A percentile compares a stretch with the other conserved stretches of the same genome.
Evolutionary conservation across 1,140 invertebrate genomes (phyloP).

Genomic region (Tyrophagus putrescentiae): DNA sequence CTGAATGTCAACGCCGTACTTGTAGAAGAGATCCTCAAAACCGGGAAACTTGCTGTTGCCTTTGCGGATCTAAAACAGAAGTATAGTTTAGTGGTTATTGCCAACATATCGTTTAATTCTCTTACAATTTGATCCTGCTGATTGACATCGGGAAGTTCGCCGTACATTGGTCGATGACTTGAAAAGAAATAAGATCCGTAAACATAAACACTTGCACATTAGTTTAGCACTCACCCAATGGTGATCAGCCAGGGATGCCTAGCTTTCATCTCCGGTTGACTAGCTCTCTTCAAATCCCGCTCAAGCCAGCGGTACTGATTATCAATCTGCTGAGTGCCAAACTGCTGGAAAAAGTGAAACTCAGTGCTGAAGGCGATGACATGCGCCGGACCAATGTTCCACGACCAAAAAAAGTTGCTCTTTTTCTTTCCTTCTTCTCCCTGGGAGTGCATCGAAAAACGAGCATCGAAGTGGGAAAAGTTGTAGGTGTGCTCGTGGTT

Average conservation of each 20-base stretch:
- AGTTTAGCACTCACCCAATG: no score
- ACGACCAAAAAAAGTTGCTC: constrained; percentile 28
- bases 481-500: constrained; percentile 70
- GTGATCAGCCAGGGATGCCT: constrained; percentile 80
- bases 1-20: constrained; percentile 69
- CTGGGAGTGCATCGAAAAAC: constrained; percentile 44
- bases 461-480: constrained; percentile 63
- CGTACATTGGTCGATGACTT: constrained; percentile 95
- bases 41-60: constrained; percentile 32
- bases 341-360: constrained; percentile 74
- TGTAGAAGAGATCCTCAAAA: constrained; percentile 66
- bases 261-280: constrained; percentile 42
- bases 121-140: constrained; percentile 38
- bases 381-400: constrained; percentile 74
- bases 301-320: constrained; percentile 80
- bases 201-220: no score
- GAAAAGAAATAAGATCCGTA: no score
- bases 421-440: constrained; percentile 18
- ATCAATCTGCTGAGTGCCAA: constrained; percentile 59
- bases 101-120: no score
- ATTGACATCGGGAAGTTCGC: constrained; percentile 41
- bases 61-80: constrained; percentile 38
- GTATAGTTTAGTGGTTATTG: constrained; percentile 17
- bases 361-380: constrained; percentile 84
- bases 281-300: constrained; percentile 53